Conservation (phyloP, 1,140 invertebrate genomes). For the Zaprionus camerounensis region DNA sequence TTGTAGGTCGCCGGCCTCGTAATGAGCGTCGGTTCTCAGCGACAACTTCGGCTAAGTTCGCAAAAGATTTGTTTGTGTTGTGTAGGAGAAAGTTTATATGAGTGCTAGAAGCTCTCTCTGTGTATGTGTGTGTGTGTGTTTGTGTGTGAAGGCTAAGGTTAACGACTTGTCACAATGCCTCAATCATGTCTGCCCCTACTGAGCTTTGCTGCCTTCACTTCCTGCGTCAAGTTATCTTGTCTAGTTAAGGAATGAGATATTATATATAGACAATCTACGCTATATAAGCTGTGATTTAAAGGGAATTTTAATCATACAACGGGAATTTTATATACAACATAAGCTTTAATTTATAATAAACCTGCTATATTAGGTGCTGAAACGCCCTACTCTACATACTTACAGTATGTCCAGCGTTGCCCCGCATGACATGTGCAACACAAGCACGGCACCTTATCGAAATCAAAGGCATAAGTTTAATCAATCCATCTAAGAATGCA, state of each 20-base stretch:
- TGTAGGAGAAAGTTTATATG: neutral
- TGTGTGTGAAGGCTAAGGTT: conserved; percentile 22
- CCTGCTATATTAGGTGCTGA: too few relatives aligned
- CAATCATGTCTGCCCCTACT: neutral
- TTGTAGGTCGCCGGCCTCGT: conserved; percentile 6
- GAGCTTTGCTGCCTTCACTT: neutral
- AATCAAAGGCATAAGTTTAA: too few relatives aligned
- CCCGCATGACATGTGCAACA: too few relatives aligned
- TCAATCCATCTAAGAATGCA: too few relatives aligned
- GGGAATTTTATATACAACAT: too few relatives aligned
- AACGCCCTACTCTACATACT: too few relatives aligned
- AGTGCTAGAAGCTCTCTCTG: too few relatives aligned
- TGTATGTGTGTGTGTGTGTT: neutral
- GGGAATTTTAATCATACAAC: neutral
- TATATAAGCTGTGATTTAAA: neutral
- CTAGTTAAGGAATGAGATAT: neutral
- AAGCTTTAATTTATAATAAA: too few relatives aligned
- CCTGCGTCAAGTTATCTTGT: neutral
- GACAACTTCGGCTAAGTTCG: neutral
- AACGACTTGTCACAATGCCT: conserved; percentile 15
- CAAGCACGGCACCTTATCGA: too few relatives aligned
- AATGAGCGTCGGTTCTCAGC: neutral
- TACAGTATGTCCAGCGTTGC: too few relatives aligned
- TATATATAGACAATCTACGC: neutral
- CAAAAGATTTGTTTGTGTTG: conserved; percentile 2